These are phyloP conservation scores for Drosophila pseudotalamancana DNA, from an alignment of 2,888 invertebrate species.

Conservation along the genomic window DNA sequence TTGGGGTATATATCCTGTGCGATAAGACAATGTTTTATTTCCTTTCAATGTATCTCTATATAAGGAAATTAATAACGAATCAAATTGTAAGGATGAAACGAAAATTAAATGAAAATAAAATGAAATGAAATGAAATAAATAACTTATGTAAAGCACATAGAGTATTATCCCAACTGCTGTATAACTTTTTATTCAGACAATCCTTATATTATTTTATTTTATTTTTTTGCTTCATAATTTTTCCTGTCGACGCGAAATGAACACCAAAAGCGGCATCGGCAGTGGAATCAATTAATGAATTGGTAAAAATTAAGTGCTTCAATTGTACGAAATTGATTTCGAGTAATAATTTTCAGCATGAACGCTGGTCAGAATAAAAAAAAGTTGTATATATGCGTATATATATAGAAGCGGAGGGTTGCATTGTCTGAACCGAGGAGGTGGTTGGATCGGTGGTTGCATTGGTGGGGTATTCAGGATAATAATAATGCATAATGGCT, in stretches of 20 bases:
- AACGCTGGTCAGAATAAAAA: conserved; percentile 45
- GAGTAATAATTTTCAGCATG: conserved; percentile 73
- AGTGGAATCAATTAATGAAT: conserved; percentile 81
- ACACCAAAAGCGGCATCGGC: conserved; percentile 21
- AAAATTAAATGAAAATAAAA: not conserved
- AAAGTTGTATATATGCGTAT: too few relatives aligned
- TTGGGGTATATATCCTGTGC: conserved; percentile 5
- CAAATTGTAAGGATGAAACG: not conserved
- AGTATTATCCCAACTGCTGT: too few relatives aligned
- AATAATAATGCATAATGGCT: conserved; percentile 78
- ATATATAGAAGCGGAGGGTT: conserved; percentile 29
- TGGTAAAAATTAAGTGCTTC: conserved; percentile 81
- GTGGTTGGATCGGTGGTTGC: too few relatives aligned
- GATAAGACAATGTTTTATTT: not conserved
- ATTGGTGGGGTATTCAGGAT: conserved; percentile 39
- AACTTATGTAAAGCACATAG: too few relatives aligned
- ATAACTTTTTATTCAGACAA: too few relatives aligned
- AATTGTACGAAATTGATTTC: conserved; percentile 81
- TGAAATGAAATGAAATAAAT: not conserved
- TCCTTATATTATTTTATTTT: conserved; percentile 4
- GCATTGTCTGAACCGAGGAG: conserved; percentile 24
- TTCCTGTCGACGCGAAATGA: conserved; percentile 45
- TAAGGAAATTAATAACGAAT: too few relatives aligned
- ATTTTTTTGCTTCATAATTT: conserved; percentile 47
- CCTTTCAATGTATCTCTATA: too few relatives aligned